Evolutionary conservation across 2,113 vertebrate genomes (phyloP).

Genomic region (Murina feae): DNA sequence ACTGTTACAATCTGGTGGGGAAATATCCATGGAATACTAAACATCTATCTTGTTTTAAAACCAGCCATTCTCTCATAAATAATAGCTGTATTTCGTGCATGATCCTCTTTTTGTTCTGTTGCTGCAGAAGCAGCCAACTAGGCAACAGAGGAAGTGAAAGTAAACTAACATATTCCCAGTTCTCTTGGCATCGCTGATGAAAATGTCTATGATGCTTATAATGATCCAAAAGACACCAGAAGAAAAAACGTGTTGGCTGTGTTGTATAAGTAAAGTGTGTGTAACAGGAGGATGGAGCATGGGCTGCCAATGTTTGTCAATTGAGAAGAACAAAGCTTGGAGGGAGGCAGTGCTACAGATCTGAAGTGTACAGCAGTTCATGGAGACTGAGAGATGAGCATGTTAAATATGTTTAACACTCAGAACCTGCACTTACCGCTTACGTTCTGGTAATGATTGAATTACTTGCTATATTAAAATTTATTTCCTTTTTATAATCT

Average conservation of each 20-base stretch:
- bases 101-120: constrained; percentile 72
- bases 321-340: constrained; percentile 20
- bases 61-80: constrained; percentile 72
- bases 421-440: constrained; percentile 41
- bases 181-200: constrained; percentile 63
- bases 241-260: not conserved
- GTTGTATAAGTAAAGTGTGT: constrained; percentile 44
- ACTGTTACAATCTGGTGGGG: constrained; percentile 70
- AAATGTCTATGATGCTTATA: constrained; percentile 63
- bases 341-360: constrained; percentile 1
- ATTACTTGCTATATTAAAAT: constrained; percentile 66
- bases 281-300: constrained; percentile 5
- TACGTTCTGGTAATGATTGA: constrained; percentile 44
- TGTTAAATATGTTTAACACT: constrained; percentile 42
- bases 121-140: constrained; percentile 69
- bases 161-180: constrained; percentile 67
- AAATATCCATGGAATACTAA: constrained; percentile 67
- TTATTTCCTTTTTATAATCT: constrained; percentile 39
- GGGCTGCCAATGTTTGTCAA: not conserved
- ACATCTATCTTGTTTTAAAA: constrained; percentile 72
- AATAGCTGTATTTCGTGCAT: constrained; percentile 75
- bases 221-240: constrained; percentile 62
- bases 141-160: constrained; percentile 69
- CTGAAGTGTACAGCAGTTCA: not conserved
- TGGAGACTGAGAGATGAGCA: constrained; percentile 28